Base-by-base conservation (phyloP, 2,797 vertebrate genomes). In the Enteromius anoplus region DNA sequence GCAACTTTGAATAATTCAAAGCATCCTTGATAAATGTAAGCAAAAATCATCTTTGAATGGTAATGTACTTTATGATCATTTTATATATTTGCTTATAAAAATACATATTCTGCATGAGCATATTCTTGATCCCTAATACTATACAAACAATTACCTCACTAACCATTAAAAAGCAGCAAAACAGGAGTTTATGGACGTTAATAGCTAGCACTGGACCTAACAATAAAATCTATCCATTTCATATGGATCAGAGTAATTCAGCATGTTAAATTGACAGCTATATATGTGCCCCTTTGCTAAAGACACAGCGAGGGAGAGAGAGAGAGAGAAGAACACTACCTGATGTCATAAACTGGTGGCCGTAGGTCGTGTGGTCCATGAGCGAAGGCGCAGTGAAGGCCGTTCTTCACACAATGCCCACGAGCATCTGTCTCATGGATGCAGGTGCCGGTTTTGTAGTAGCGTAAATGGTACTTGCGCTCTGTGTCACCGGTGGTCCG, bases 371-470 rank as follows among this genome's bases (percentile, higher is more conserved):
- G 95, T 29, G 96, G 97, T 73, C 97, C 97, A 14, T 98, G 97
- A 82, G 97, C 97, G n/a, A 98, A 98, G 88, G 97, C 97, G 91
- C 97, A 98, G 93, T 98, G 97, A 72, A 95, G 94, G 83, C 97
- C 97, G 78, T 98, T 98, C 94, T 96, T 97, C 88, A 96, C 96
- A 87, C 97, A 98, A 92, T 98, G 96, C 84, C 97, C 97, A 55
- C 96, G 95, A 53, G 96, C 96, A 14, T 98, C 97, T 0, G 97
- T 98, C 92, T 97, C 97, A 37, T 98, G 97, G 91, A 97, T 97
- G 90, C 97, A 98, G 26, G 96, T 97, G 90, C 97, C 97, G 3
- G 97, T 98, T 94, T 98, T 98, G 91, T 98, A 98, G 90, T 98
- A 98, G 89, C 97, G 96, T 88, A 98, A 95, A 92, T 98, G 97